Evolutionary conservation across 2,888 invertebrate genomes (phyloP).

Genomic region (Thecocarcelia acutangulata): DNA sequence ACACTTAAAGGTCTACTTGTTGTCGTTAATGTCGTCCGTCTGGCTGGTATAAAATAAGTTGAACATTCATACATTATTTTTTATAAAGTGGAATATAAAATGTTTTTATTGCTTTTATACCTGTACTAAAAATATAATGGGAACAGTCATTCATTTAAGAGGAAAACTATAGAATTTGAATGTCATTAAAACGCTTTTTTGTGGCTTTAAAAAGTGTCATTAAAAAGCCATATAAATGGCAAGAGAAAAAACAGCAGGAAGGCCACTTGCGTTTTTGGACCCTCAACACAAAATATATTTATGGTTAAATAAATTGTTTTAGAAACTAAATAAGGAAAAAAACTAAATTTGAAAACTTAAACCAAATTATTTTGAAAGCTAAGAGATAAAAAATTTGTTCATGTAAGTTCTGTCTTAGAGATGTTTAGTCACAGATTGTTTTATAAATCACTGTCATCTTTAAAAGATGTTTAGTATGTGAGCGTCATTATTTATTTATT

Average conservation of each 20-base stretch:
- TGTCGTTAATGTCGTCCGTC: slow-evolving; percentile 45
- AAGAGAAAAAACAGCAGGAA: slow-evolving; percentile 49
- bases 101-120: not conserved
- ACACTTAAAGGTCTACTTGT: slow-evolving; percentile 65
- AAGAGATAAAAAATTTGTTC: not conserved
- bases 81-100: slow-evolving; percentile 15
- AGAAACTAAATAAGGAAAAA: slow-evolving; percentile 18
- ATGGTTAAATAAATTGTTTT: slow-evolving; percentile 51
- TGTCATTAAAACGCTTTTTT: slow-evolving; percentile 13
- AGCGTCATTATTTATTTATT: slow-evolving; percentile 30
- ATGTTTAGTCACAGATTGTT: slow-evolving; percentile 2
- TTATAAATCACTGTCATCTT: slow-evolving; percentile 48
- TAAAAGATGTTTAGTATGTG: slow-evolving; percentile 31
- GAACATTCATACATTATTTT: slow-evolving; percentile 20
- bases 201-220: slow-evolving; percentile 36
- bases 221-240: slow-evolving; percentile 29
- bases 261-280: slow-evolving; percentile 32
- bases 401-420: not conserved
- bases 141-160: slow-evolving; percentile 31
- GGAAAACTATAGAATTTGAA: slow-evolving; percentile 32
- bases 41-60: slow-evolving; percentile 44
- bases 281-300: slow-evolving; percentile 30
- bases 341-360: not conserved
- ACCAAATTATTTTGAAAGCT: slow-evolving; percentile 9
- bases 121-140: slow-evolving; percentile 33